Conservation (phyloP, 1,140 invertebrate genomes). For the Aphidius ervi region DNA sequence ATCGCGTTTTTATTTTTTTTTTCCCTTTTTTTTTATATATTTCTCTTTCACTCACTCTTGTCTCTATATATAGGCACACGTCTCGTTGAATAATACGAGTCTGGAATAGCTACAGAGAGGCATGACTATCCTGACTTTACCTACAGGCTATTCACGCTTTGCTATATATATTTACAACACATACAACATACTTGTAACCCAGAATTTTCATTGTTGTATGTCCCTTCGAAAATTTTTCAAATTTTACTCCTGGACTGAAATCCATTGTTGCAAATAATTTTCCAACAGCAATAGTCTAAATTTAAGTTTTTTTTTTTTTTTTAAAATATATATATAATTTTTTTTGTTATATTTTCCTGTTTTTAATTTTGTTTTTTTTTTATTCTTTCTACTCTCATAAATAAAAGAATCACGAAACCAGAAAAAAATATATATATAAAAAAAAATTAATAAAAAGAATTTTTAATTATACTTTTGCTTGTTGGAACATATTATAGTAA, state of each 20-base stretch:
- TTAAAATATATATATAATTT: too few species aligned
- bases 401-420: too few species aligned
- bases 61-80: not conserved
- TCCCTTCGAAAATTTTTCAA: slow-evolving; percentile 24
- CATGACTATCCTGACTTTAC: slow-evolving; percentile 11
- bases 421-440: too few species aligned
- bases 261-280: slow-evolving; percentile 29
- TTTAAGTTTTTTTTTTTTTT: too few species aligned
- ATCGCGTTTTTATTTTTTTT: slow-evolving; percentile 4
- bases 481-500: too few species aligned
- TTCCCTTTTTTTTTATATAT: too few species aligned
- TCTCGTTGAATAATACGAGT: slow-evolving; percentile 30
- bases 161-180: not conserved
- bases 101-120: not conserved
- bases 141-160: not conserved
- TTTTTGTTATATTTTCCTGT: too few species aligned
- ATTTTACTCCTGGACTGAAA: slow-evolving; percentile 1
- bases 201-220: slow-evolving; percentile 30
- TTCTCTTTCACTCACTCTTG: too few species aligned
- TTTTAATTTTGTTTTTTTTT: too few species aligned
- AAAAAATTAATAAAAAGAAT: too few species aligned
- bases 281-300: not conserved
- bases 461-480: too few species aligned
- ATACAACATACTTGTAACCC: not conserved
- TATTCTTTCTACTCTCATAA: too few species aligned